phyloP scores from a whole-genome alignment of 2,113 vertebrate species.

The Okapia johnstoni region DNA sequence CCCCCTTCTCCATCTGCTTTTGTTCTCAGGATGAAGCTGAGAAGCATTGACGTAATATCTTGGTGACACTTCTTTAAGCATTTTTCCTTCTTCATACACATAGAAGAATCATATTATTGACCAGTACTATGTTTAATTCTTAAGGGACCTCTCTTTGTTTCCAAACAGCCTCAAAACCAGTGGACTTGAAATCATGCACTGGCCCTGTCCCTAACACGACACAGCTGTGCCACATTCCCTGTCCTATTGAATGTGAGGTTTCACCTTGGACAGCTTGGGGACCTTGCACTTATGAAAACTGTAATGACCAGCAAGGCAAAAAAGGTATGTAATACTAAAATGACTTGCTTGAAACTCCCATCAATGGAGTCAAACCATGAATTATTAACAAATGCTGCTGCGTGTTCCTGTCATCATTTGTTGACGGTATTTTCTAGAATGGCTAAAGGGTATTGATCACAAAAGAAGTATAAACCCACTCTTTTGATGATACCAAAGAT shows the following conservation, averaged over 20 bases:
- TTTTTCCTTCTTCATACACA: not conserved
- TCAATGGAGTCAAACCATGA: not conserved
- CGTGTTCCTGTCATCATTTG: not conserved
- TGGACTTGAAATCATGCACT: constrained; percentile 87
- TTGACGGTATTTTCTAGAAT: constrained; percentile 23
- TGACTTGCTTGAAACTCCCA: not conserved
- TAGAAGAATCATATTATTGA: not conserved
- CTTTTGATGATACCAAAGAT: not conserved
- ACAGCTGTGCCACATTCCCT: constrained; percentile 93
- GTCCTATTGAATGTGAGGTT: constrained; percentile 93
- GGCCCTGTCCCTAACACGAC: constrained; percentile 88
- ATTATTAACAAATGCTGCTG: not conserved
- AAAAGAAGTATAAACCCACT: not conserved
- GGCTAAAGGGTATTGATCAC: not conserved
- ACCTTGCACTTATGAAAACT: constrained; percentile 96
- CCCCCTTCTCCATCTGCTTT: not conserved
- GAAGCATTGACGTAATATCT: not conserved
- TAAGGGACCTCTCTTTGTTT: constrained; percentile 26
- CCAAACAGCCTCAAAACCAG: constrained; percentile 88
- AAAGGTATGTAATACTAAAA: constrained; percentile 85
- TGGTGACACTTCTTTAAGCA: not conserved
- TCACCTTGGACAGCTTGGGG: constrained; percentile 96
- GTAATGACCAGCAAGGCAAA: constrained; percentile 90
- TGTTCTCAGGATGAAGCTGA: not conserved
- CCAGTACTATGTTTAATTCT: not conserved